Evolutionary conservation across 2,113 vertebrate species (phyloP).

Genomic region (Noctilio leporinus): DNA sequence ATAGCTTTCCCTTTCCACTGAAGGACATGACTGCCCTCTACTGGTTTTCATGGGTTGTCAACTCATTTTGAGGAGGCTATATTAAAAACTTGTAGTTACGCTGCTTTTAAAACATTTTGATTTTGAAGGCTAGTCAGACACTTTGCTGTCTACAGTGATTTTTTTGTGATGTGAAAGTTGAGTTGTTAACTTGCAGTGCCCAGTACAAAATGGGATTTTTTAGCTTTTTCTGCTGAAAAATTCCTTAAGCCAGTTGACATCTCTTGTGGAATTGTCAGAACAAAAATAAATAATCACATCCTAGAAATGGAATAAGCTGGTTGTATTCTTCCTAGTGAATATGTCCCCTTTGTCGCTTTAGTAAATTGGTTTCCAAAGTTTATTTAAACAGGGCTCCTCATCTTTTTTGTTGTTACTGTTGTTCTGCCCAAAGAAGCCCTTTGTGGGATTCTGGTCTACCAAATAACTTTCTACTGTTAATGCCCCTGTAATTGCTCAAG

Average conservation of each 20-base stretch:
- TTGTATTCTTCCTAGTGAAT: neutral
- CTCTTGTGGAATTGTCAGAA: neutral
- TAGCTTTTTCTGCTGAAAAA: neutral
- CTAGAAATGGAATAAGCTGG: neutral
- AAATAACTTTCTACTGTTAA: neutral
- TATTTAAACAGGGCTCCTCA: neutral
- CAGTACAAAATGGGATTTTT: neutral
- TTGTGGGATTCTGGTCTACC: neutral
- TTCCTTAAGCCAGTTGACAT: neutral
- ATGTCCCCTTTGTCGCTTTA: neutral
- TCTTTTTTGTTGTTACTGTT: neutral
- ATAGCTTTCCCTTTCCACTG: neutral
- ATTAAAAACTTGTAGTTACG: neutral
- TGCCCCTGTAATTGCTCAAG: neutral
- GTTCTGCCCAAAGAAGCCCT: neutral
- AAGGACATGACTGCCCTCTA: slow-evolving; percentile 60
- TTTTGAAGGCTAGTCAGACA: neutral
- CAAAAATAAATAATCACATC: neutral
- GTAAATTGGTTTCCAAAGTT: neutral
- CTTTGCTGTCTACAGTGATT: neutral
- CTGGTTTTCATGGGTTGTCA: neutral
- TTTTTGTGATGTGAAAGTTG: neutral
- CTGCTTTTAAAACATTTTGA: slow-evolving; percentile 2
- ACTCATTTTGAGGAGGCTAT: neutral
- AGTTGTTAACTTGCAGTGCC: neutral